Evolutionary conservation across 92 coral and sea anemone genomes (phyloP), one percentile per base, ranked within the genome.

Genomic region (Pocillopora meandrina): DNA sequence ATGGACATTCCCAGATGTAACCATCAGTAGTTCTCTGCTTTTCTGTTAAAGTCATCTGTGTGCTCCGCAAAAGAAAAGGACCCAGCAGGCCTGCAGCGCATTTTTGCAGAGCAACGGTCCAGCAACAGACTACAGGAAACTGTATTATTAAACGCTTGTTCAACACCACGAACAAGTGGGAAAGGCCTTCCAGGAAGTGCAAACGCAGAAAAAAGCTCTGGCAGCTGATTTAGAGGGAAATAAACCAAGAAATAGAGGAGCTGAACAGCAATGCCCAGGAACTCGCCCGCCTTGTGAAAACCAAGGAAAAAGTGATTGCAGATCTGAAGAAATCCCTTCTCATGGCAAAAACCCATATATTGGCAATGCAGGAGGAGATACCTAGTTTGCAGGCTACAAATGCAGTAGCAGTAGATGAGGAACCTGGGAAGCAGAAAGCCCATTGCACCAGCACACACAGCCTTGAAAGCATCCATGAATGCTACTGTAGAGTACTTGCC

Each of bases 1-100:
- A 20, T 47, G 79, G 67, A 52, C 78, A 81, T 81, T 74, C 77
- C 85, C 78, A 81, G 58, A 82, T 23, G 26, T 23, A 23, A 23
- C 26, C 26, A 23, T 23, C 26, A 23, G 26, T 23, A 23, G 26
- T 23, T 23, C 0, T 23, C 26, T 23, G 26, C 26, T 23, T 23
- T 23, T 23, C 26, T 23, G 26, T 23, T 23, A 23, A 23, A 23
- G 0, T 23, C 26, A 23, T 23, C 26, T 23, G 26, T 23, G 26
- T 23, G 26, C 26, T 23, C 64, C 0, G 64, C 64, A 60, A 9
- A 60, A 60, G 12, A 60, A 60, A 60, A 60, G 64, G 64, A 60
- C 64, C 14, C 14, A 60, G 64, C 1, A 60, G 2, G 64, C 64
- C 13, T 19, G 64, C 64, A 60, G 64, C 64, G 0, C 26, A 23